Conservation (phyloP, 2,888 invertebrate species). For the Apomyelois bistriatella region DNA sequence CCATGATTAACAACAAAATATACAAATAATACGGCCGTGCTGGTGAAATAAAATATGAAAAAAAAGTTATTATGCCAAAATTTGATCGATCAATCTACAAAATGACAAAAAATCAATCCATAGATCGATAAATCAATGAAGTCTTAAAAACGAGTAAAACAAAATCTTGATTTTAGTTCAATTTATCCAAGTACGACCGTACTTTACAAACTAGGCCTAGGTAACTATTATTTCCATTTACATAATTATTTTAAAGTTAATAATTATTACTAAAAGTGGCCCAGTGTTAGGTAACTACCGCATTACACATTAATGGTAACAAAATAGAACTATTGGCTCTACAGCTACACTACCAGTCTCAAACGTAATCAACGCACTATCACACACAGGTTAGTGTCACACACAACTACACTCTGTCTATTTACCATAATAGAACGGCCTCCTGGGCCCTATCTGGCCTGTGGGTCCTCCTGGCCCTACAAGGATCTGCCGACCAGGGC, state of each 20-base stretch:
- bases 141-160: no score
- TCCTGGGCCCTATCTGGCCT: constrained; percentile 51
- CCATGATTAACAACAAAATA: neutral
- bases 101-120: no score
- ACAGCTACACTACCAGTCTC: neutral
- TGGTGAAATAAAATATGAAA: no score
- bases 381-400: constrained; percentile 33
- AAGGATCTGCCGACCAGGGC: constrained; percentile 51
- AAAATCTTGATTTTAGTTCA: no score
- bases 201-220: neutral
- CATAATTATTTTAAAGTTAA: no score
- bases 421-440: constrained; percentile 57
- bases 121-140: no score
- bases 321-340: constrained; percentile 1
- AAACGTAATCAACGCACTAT: neutral
- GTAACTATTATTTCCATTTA: no score
- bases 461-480: constrained; percentile 74
- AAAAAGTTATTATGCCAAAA: no score
- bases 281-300: constrained; percentile 23
- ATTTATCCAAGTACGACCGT: neutral
- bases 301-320: constrained; percentile 22
- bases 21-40: no score
- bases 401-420: constrained; percentile 32
- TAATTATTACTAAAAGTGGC: neutral
- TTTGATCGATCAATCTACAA: no score